These are phyloP conservation scores for Drosophila affinis DNA, from an alignment of 2,888 invertebrate genomes.

Conservation along the genomic window DNA sequence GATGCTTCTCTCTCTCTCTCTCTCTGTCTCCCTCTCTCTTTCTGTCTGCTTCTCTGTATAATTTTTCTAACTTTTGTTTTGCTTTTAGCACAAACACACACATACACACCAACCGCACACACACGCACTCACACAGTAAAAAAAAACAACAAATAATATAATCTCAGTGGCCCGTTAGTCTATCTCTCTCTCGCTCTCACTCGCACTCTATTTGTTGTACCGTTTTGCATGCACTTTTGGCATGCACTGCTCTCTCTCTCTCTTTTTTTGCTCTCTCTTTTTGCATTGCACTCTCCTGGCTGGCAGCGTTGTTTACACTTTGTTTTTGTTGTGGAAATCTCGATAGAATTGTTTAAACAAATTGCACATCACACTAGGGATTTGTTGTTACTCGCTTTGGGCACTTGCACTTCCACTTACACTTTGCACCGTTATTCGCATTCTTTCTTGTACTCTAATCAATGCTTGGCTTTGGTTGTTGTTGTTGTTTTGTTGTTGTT, in stretches of 20 bases:
- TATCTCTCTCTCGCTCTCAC: neutral
- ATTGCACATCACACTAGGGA: neutral
- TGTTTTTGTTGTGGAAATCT: conserved; percentile 15
- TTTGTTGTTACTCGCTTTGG: neutral
- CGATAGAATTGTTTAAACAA: neutral
- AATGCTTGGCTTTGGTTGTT: too few species aligned
- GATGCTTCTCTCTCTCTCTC: conserved; percentile 3
- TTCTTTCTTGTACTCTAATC: neutral
- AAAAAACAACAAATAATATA: conserved; percentile 11
- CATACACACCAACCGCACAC: neutral
- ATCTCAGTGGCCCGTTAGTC: neutral
- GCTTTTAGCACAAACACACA: conserved; percentile 3
- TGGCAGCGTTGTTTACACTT: conserved; percentile 4
- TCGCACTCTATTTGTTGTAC: neutral
- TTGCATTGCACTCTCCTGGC: neutral
- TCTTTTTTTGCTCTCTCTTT: neutral
- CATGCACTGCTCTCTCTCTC: neutral
- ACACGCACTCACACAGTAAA: conserved; percentile 14
- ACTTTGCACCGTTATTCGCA: neutral
- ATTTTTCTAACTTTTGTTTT: neutral
- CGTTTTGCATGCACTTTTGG: conserved; percentile 6
- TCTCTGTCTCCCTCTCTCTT: neutral
- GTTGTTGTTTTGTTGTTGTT: neutral
- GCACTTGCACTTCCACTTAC: neutral
- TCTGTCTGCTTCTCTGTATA: neutral